Percentiles rank a stretch among this genome's conserved stretches.
Evolutionary conservation across 2,888 invertebrate species (phyloP).

Genomic region (Strigamia maritima): DNA sequence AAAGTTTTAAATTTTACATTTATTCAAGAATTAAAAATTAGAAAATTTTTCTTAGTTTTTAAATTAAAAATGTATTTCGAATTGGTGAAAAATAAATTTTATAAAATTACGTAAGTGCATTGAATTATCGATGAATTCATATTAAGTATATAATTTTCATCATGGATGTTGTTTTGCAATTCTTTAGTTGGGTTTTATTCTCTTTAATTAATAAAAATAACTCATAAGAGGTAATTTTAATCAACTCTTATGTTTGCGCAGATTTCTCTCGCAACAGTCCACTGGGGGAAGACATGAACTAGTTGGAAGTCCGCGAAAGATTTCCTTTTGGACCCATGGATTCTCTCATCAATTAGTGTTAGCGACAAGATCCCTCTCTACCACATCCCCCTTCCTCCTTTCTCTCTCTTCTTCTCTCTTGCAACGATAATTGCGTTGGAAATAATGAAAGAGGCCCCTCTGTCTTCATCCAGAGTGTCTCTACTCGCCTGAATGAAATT

Average conservation of each 20-base stretch:
- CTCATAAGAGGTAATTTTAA: slow-evolving; percentile 15
- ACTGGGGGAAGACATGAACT: slow-evolving; percentile 10
- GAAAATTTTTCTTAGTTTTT: no score
- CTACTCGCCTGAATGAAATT: slow-evolving; percentile 6
- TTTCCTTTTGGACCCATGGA: slow-evolving; percentile 15
- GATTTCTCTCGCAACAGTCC: slow-evolving; percentile 15
- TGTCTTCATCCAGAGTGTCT: slow-evolving; percentile 13
- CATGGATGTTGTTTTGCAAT: background rate
- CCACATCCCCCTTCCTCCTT: background rate
- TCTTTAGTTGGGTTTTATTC: background rate
- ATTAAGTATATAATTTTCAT: background rate
- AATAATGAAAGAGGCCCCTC: slow-evolving; percentile 15
- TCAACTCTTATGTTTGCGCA: slow-evolving; percentile 15
- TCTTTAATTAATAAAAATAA: slow-evolving; percentile 10
- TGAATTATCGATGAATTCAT: background rate
- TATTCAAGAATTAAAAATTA: no score
- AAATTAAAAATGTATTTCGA: background rate
- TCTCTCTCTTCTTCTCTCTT: slow-evolving; percentile 3
- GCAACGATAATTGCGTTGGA: slow-evolving; percentile 12
- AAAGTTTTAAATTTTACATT: no score
- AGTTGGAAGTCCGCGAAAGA: slow-evolving; percentile 10
- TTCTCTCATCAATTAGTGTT: slow-evolving; percentile 15
- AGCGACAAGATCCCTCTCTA: slow-evolving; percentile 6
- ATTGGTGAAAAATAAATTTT: no score
- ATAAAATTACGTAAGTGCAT: background rate